Conservation (phyloP, 2,113 vertebrate species). For the Calypte anna region DNA sequence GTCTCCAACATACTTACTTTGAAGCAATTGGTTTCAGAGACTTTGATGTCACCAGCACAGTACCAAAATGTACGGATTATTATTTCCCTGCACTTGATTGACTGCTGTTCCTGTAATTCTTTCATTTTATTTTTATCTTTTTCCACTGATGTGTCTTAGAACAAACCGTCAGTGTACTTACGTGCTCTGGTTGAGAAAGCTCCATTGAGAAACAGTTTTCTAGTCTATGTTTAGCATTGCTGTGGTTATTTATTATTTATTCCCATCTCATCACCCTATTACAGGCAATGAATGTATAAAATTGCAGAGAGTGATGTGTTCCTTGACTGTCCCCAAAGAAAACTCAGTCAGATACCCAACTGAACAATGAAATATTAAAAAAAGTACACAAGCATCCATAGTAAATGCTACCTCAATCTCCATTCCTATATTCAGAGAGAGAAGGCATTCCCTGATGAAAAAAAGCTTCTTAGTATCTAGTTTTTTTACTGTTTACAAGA, state of each 20-base stretch:
- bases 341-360: neutral
- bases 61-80: neutral
- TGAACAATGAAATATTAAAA: constrained; percentile 32
- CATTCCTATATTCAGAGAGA: neutral
- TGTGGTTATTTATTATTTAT: constrained; percentile 52
- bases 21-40: neutral
- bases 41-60: neutral
- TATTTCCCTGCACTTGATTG: neutral
- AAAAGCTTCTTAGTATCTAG: neutral
- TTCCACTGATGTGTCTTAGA: neutral
- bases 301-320: neutral
- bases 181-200: constrained; percentile 4
- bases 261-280: constrained; percentile 9
- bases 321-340: neutral
- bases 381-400: neutral
- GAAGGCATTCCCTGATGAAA: neutral
- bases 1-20: neutral
- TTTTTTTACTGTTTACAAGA: neutral
- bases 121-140: neutral
- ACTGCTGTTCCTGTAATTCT: neutral
- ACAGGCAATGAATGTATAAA: constrained; percentile 27
- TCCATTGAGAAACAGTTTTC: neutral
- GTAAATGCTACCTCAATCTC: neutral
- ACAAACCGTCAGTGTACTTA: neutral
- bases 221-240: neutral